phyloP scores from a whole-genome alignment of 2,888 invertebrate genomes.

The Spodoptera exigua region DNA sequence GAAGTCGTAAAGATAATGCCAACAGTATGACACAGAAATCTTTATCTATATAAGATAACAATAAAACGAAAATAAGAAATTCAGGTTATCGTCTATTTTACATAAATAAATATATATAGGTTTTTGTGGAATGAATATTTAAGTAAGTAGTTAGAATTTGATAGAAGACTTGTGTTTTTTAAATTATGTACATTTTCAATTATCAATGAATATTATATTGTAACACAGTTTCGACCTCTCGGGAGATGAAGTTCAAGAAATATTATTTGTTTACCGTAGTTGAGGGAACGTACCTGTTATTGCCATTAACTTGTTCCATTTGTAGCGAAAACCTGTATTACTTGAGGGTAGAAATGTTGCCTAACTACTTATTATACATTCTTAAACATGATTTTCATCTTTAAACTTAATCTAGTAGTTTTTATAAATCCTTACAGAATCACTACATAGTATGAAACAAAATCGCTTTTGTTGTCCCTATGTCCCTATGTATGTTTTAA shows the following conservation, averaged over 20 bases:
- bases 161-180: too few relatives aligned
- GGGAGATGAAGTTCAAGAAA: not conserved
- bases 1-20: slow-evolving; percentile 17
- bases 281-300: slow-evolving; percentile 1
- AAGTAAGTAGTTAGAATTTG: too few relatives aligned
- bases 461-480: too few relatives aligned
- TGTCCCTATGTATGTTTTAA: too few relatives aligned
- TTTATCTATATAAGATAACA: slow-evolving; percentile 12
- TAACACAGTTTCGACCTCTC: too few relatives aligned
- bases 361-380: slow-evolving; percentile 8
- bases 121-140: slow-evolving; percentile 5
- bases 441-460: too few relatives aligned
- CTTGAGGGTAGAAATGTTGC: slow-evolving; percentile 11
- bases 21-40: slow-evolving; percentile 9
- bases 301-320: slow-evolving; percentile 1
- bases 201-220: too few relatives aligned
- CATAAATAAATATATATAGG: slow-evolving; percentile 3
- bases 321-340: slow-evolving; percentile 23
- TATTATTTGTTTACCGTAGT: slow-evolving; percentile 1
- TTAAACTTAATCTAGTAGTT: too few relatives aligned
- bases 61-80: slow-evolving; percentile 13
- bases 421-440: too few relatives aligned
- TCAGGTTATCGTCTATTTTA: slow-evolving; percentile 25
- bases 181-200: too few relatives aligned
- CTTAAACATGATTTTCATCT: not conserved